Conservation (phyloP, 2,797 vertebrate genomes). For the Okamejei kenojei region DNA sequence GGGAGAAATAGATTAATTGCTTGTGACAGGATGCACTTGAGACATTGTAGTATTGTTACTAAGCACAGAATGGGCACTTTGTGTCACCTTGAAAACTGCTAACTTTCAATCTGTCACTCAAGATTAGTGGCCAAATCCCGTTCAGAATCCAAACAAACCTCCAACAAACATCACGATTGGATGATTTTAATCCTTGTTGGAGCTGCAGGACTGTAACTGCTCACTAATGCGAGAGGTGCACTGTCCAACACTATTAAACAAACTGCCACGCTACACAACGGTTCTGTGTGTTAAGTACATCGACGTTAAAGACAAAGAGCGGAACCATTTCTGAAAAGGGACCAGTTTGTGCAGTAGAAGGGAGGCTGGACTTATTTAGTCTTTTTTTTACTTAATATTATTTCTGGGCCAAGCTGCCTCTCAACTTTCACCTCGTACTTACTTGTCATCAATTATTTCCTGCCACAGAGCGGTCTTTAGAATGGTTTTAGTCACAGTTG, state of each 20-base stretch:
- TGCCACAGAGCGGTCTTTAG: not conserved
- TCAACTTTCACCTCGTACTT: not conserved
- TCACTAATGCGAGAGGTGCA: conserved; percentile 25
- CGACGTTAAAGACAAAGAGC: not conserved
- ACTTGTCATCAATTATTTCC: not conserved
- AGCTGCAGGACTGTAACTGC: not conserved
- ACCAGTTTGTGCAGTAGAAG: not conserved
- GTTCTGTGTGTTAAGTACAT: conserved; percentile 19
- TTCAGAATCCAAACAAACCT: conserved; percentile 37
- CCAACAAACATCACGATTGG: conserved; percentile 23
- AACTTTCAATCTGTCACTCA: conserved; percentile 21
- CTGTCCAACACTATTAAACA: conserved; percentile 9
- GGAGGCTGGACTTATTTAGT: not conserved
- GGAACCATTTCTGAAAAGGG: not conserved
- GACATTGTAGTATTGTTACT: conserved; percentile 50
- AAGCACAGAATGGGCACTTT: conserved; percentile 42
- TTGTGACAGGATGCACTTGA: conserved; percentile 44
- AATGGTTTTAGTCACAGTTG: not conserved
- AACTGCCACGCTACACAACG: conserved; percentile 8
- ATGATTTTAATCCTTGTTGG: not conserved
- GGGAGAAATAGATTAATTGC: conserved; percentile 48
- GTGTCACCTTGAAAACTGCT: conserved; percentile 43
- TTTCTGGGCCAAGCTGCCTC: not conserved
- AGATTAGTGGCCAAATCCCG: conserved; percentile 21
- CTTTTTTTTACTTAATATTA: not conserved